phyloP scores from a whole-genome alignment of 2,888 invertebrate genomes.

The Pogonocherus hispidulus region DNA sequence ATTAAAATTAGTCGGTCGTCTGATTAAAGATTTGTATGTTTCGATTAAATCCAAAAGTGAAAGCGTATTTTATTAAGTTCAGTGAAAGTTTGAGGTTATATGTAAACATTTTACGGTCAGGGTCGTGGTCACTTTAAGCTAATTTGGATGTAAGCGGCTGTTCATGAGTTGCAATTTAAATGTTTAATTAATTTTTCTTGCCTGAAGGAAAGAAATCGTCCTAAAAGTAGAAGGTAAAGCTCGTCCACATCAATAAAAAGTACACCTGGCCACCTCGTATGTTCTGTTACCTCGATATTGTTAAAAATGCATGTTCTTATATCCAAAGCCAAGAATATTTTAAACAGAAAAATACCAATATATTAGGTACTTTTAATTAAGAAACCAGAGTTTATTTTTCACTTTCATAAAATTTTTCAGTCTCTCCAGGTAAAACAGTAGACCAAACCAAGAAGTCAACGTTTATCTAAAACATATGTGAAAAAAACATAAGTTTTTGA shows the following conservation, averaged over 20 bases:
- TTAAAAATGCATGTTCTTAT: no score
- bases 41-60: background rate
- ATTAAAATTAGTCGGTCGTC: background rate
- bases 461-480: no score
- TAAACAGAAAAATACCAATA: no score
- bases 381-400: no score
- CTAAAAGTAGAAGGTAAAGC: background rate
- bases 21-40: background rate
- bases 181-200: background rate
- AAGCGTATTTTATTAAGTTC: background rate
- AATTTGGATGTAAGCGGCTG: background rate
- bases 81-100: background rate
- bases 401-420: no score
- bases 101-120: background rate
- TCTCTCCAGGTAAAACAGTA: no score
- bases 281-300: no score
- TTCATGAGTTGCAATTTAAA: background rate
- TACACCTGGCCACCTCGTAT: no score
- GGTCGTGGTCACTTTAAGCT: background rate
- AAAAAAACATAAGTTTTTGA: no score
- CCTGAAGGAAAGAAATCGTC: background rate
- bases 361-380: no score
- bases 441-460: no score
- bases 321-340: no score
- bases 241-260: background rate